Base-by-base conservation (phyloP, 2,888 invertebrate species). In the Eucriotettix oculatus region DNA sequence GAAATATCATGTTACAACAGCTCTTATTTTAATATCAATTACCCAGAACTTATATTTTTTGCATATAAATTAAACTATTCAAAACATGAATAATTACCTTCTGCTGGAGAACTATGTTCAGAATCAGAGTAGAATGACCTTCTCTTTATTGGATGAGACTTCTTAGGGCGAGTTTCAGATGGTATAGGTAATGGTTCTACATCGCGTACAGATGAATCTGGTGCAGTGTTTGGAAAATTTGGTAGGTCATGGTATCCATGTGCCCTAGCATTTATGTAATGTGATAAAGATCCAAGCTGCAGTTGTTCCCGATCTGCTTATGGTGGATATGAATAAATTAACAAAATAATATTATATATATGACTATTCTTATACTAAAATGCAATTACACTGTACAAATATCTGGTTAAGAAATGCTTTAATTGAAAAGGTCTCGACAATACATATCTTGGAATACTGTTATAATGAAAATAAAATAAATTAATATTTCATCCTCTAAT, bases 201-300 rank as follows among this genome's bases (percentile, higher is more conserved):
- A 71, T 90, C 87, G n/a, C 96, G 78, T 0, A 89, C 84, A 1
- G 79, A 75, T 0, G 88, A 78, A 70, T 89, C 89, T 0, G 89
- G 86, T 0, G 89, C 81, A 10, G 76, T 76, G 57, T 80, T 79
- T 0, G 98, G 96, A 72, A 92, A 90, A 1, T 79, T 72, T 0
- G 97, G 95, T 66, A 99, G 78, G 61, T 93, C 84, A 64, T 90
- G 85, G 77, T 99, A 99, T 9, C 94, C 96, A 48, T 76, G 79
- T 1, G 95, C 91, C 61, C 86, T 80, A 68, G 82, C 78, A 68
- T 96, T 95, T 62, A 98, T 80, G 72, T 93, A 92, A 76, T 97
- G 97, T 0, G 98, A 97, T 59, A 99, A 76, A 0, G 96, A 92
- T 2, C 98, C 97, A 68, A 99, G 77, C 67, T 97, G 96, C 74